phyloP scores from a whole-genome alignment of 2,888 invertebrate species.

The Yponomeuta plumbellus region DNA sequence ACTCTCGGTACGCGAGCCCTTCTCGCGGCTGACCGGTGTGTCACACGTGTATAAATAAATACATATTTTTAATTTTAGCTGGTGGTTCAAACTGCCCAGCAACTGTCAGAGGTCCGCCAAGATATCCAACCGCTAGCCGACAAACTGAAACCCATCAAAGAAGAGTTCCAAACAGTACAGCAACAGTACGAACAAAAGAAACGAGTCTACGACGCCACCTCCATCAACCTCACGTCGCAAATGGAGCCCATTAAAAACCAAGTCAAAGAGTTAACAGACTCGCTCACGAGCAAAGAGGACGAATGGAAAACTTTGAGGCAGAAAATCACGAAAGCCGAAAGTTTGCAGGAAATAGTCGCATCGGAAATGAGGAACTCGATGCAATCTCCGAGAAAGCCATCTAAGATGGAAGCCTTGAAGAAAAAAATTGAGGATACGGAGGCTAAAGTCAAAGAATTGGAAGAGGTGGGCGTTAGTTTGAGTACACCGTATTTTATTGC shows the following conservation, averaged over 20 bases:
- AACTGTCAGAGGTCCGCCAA: conserved; percentile 63
- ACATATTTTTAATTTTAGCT: conserved; percentile 54
- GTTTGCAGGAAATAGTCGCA: conserved; percentile 71
- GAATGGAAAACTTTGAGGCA: conserved; percentile 74
- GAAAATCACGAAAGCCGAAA: conserved; percentile 74
- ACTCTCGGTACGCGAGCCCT: too few relatives aligned
- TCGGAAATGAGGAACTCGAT: conserved; percentile 70
- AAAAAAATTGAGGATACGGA: conserved; percentile 79
- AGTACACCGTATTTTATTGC: background rate
- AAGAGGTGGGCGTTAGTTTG: conserved; percentile 39
- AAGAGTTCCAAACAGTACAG: conserved; percentile 79
- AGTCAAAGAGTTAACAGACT: conserved; percentile 71
- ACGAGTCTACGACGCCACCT: conserved; percentile 79
- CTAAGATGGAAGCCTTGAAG: conserved; percentile 78
- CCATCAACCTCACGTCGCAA: conserved; percentile 72
- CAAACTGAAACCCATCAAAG: conserved; percentile 79
- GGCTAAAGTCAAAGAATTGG: conserved; percentile 64
- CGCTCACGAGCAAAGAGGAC: conserved; percentile 68
- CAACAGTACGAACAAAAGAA: conserved; percentile 83
- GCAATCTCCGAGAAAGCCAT: conserved; percentile 67
- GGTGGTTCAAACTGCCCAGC: conserved; percentile 78
- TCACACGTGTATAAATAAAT: background rate
- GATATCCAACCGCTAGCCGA: conserved; percentile 68
- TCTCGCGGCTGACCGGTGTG: too few relatives aligned
- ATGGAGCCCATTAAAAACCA: conserved; percentile 74